phyloP scores from a whole-genome alignment of 2,797 vertebrate species.

The Amblyopsis hoosieri region DNA sequence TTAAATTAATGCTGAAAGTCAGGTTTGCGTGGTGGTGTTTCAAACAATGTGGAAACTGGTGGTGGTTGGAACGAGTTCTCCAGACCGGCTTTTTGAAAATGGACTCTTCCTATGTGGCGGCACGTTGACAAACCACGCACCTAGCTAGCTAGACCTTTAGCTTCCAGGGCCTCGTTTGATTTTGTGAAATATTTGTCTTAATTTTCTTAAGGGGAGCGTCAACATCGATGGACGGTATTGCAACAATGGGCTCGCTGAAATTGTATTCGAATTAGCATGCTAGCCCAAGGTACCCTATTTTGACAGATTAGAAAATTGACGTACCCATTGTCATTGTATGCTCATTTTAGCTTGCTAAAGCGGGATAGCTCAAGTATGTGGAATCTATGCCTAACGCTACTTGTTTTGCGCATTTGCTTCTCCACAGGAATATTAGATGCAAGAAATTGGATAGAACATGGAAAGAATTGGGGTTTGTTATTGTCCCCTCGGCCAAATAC shows the following conservation, averaged over 20 bases:
- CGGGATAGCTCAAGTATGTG: conserved; percentile 15
- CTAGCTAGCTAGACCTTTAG: conserved; percentile 44
- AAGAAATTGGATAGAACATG: not conserved
- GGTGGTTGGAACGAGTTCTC: conserved; percentile 75
- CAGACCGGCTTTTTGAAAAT: conserved; percentile 93
- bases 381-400: not conserved
- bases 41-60: conserved; percentile 80
- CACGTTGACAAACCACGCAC: conserved; percentile 79
- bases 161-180: conserved; percentile 33
- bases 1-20: conserved; percentile 50
- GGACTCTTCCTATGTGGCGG: conserved; percentile 87
- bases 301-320: conserved; percentile 74
- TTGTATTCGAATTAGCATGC: conserved; percentile 64
- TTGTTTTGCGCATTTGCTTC: rapidly evolving
- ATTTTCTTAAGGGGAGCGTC: conserved; percentile 16
- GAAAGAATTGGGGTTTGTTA: conserved; percentile 46
- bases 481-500: conserved; percentile 45
- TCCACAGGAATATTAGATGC: not conserved
- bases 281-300: conserved; percentile 68
- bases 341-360: conserved; percentile 53
- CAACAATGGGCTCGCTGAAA: conserved; percentile 64
- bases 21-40: conserved; percentile 68
- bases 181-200: not conserved
- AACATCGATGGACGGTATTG: conserved; percentile 40
- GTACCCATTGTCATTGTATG: conserved; percentile 74